A percentile compares a stretch with the other conserved stretches of the same genome.
Evolutionary conservation across 2,113 vertebrate genomes (phyloP).

Genomic region (Cricetomys ansorgei): DNA sequence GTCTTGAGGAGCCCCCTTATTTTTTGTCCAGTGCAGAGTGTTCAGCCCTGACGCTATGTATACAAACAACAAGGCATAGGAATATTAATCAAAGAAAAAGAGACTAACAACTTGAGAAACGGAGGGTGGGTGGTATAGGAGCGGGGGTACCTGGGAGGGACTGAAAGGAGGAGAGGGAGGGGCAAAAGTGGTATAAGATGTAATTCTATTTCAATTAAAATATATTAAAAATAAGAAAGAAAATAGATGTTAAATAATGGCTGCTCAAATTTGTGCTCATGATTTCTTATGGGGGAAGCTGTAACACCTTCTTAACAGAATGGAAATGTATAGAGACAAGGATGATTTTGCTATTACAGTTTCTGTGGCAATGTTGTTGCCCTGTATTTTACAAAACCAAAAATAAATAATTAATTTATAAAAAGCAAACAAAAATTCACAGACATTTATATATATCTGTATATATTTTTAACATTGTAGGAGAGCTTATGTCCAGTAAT

Average conservation of each 20-base stretch:
- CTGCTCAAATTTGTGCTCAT: not conserved
- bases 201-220: not conserved
- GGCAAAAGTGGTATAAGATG: not conserved
- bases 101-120: not conserved
- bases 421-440: not conserved
- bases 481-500: not conserved
- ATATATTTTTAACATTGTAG: not conserved
- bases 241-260: not conserved
- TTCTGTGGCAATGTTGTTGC: not conserved
- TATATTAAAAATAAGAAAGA: not conserved
- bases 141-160: not conserved
- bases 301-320: not conserved
- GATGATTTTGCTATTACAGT: not conserved
- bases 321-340: not conserved
- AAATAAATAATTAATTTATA: not conserved
- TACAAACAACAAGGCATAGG: no score
- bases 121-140: no score
- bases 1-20: not conserved
- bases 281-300: not conserved
- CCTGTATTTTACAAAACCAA: not conserved
- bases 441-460: not conserved
- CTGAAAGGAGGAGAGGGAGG: not conserved
- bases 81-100: not conserved
- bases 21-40: not conserved
- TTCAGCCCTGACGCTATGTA: not conserved